Evolutionary conservation across 2,888 invertebrate genomes (phyloP), one percentile per base, ranked within the genome.

Genomic region (Spodoptera littoralis): DNA sequence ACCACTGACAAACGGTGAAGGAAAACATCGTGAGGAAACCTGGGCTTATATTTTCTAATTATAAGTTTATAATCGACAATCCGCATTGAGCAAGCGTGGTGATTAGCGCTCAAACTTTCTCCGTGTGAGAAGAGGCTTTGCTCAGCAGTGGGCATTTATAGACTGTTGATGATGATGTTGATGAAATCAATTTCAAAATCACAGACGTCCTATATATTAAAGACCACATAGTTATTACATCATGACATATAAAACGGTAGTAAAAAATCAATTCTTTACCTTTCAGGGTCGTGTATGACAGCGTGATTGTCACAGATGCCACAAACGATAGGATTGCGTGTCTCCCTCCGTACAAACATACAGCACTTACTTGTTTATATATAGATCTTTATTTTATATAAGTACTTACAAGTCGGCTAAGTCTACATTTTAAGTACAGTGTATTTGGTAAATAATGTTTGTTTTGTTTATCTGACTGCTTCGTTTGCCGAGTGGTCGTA

Each of bases 251-350:
- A 51, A 66, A 54, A 46, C 45, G 54, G 42, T 66, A 60, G 36
- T 36, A 36, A 36, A 36, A 73, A 73, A 73, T 73, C 73, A 73
- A 75, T 73, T 73, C 44, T 70, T 50, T 57, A 12, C 22, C 48
- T 51, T 41, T 46, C 76, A 59, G 76, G 72, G 76, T 1, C 68
- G 46, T 46, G 8, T 60, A 47, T 64, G 70, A 66, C 50, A 44
- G 51, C 52, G 63, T 62, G 76, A 69, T 68, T 63, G 49, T 75
- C 63, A 64, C 60, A 61, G 61, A 70, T 70, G 75, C 61, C 76
- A 80, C 77, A 80, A 81, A 81, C 71, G 71, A 64, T 59, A 13
- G 48, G 30, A 74, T 82, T 56, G 81, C 81, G 81, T 81, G 81
- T 18, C 41, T 8, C 45, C 3, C 43, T 30, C 46, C 49, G 22